phyloP scores from a whole-genome alignment of 2,888 invertebrate genomes.

The Macrophya annulata region DNA sequence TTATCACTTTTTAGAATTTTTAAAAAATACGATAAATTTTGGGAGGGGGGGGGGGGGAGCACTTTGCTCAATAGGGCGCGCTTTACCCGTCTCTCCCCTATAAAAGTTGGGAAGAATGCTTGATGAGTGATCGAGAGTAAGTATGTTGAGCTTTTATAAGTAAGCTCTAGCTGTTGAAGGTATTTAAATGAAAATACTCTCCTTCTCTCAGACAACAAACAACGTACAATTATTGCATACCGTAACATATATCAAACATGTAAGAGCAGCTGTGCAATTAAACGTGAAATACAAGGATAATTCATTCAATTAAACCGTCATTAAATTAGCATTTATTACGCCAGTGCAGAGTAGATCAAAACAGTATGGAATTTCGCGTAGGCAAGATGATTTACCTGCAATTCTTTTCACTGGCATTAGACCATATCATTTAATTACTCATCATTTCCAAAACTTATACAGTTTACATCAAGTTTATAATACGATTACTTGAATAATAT shows the following conservation, averaged over 20 bases:
- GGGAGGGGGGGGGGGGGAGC: no score
- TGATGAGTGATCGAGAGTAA: background rate
- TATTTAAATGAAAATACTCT: slow-evolving; percentile 31
- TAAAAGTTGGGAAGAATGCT: background rate
- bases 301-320: slow-evolving; percentile 43
- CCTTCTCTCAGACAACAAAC: background rate
- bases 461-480: background rate
- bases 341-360: background rate
- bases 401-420: background rate
- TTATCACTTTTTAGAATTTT: no score
- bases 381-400: slow-evolving; percentile 10
- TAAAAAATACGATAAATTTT: no score
- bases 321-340: slow-evolving; percentile 29
- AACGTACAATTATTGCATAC: slow-evolving; percentile 38
- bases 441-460: background rate
- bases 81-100: no score
- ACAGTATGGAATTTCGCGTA: slow-evolving; percentile 13
- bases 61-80: no score
- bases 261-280: slow-evolving; percentile 35
- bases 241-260: slow-evolving; percentile 30
- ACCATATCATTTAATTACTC: background rate
- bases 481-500: background rate
- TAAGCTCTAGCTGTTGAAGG: background rate
- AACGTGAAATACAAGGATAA: slow-evolving; percentile 40
- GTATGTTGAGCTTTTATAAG: background rate